Evolutionary conservation across 2,888 invertebrate species (phyloP).

Genomic region (Hirtodrosophila cameraria): DNA sequence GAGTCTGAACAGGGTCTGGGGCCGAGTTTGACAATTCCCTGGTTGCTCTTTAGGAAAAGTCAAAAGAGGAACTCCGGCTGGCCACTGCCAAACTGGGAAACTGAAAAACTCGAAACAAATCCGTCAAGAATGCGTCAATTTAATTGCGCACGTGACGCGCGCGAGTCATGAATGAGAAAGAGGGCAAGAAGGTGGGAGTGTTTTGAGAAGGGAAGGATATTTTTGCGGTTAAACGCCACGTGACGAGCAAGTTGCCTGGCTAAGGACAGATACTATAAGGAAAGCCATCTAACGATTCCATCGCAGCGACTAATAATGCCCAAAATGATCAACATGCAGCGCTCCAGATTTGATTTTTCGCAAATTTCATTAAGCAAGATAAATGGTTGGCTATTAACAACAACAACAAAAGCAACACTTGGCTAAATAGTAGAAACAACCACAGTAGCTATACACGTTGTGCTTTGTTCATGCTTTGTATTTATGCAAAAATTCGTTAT

Average conservation of each 20-base stretch:
- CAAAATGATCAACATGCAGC: slow-evolving; percentile 32
- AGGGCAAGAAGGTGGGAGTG: not conserved
- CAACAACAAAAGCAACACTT: slow-evolving; percentile 44
- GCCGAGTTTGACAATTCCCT: slow-evolving; percentile 38
- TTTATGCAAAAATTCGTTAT: slow-evolving; percentile 80
- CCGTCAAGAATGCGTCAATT: slow-evolving; percentile 76
- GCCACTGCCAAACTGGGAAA: not conserved
- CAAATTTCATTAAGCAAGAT: slow-evolving; percentile 83
- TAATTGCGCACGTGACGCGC: slow-evolving; percentile 81
- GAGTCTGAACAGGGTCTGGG: not conserved
- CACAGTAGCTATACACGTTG: slow-evolving; percentile 3
- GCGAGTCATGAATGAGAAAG: slow-evolving; percentile 49
- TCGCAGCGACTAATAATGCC: slow-evolving; percentile 52
- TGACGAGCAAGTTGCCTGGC: slow-evolving; percentile 29
- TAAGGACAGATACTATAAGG: slow-evolving; percentile 15
- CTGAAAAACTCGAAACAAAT: slow-evolving; percentile 49
- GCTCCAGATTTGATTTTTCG: slow-evolving; percentile 63
- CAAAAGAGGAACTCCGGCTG: slow-evolving; percentile 6
- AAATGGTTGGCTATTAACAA: slow-evolving; percentile 81
- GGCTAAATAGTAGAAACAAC: slow-evolving; percentile 16
- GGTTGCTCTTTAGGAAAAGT: slow-evolving; percentile 50
- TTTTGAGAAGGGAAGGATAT: not conserved
- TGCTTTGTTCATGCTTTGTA: slow-evolving; percentile 32
- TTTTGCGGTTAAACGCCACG: slow-evolving; percentile 48
- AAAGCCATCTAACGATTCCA: slow-evolving; percentile 49